Conservation (phyloP, 2,797 vertebrate genomes). For the Etheostoma nigrum region DNA sequence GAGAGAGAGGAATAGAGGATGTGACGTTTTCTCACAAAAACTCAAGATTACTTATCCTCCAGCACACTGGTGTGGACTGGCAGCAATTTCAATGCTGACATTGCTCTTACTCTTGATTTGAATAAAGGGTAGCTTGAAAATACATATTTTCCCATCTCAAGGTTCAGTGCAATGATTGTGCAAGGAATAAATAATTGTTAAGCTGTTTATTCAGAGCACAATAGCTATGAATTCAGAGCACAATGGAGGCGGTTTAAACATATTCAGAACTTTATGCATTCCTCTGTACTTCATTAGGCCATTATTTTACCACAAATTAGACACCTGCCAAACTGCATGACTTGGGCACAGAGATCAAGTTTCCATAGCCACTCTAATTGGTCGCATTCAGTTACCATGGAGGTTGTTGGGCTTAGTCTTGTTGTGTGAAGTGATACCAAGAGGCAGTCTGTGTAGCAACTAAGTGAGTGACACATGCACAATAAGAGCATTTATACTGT, state of each 20-base stretch:
- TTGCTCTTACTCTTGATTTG: constrained; percentile 48
- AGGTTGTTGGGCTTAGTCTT: constrained; percentile 3
- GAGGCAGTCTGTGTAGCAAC: background rate
- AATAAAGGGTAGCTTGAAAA: constrained; percentile 57
- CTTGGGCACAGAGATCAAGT: constrained; percentile 56
- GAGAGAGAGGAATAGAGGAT: constrained; percentile 17
- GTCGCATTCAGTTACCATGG: constrained; percentile 48
- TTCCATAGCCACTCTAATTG: constrained; percentile 35
- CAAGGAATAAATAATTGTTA: constrained; percentile 50
- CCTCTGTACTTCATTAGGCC: constrained; percentile 24
- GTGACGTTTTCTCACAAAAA: constrained; percentile 17
- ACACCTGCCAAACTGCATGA: constrained; percentile 48
- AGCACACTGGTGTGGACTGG: constrained; percentile 13
- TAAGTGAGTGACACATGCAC: constrained; percentile 24
- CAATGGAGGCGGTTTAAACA: constrained; percentile 54
- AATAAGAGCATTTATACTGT: constrained; percentile 6
- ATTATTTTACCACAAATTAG: constrained; percentile 46
- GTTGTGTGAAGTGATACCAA: constrained; percentile 34
- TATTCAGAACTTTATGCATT: constrained; percentile 36
- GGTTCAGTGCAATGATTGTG: constrained; percentile 54
- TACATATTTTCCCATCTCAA: constrained; percentile 59
- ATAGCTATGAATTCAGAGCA: constrained; percentile 50
- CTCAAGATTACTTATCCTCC: constrained; percentile 38
- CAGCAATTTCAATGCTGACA: constrained; percentile 39
- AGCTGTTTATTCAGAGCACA: constrained; percentile 56